Evolutionary conservation across 2,113 vertebrate genomes (phyloP).

Genomic region (Danio rerio): DNA sequence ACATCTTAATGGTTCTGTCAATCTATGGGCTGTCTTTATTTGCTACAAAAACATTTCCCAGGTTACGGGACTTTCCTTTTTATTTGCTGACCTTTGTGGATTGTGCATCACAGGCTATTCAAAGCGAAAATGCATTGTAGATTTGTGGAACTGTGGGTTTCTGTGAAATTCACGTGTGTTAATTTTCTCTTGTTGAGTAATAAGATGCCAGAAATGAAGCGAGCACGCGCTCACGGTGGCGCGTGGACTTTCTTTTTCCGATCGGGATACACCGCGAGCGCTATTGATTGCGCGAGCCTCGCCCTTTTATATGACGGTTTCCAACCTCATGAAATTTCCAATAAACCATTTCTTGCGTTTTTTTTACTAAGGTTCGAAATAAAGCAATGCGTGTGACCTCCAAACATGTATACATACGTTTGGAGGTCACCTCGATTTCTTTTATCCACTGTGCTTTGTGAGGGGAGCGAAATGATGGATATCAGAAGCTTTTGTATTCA

Average conservation of each 20-base stretch:
- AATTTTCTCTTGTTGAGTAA: constrained; percentile 29
- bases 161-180: constrained; percentile 50
- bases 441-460: constrained; percentile 53
- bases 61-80: constrained; percentile 53
- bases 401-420: constrained; percentile 53
- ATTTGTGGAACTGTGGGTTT: constrained; percentile 43
- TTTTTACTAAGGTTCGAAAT: constrained; percentile 57
- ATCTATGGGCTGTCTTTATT: background rate
- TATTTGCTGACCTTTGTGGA: constrained; percentile 39
- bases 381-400: constrained; percentile 57
- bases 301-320: constrained; percentile 57
- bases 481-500: background rate
- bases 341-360: background rate
- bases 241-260: constrained; percentile 13
- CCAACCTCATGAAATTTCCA: constrained; percentile 38
- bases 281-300: constrained; percentile 58
- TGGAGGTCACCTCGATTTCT: constrained; percentile 58
- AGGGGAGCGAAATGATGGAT: constrained; percentile 32
- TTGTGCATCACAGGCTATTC: constrained; percentile 20
- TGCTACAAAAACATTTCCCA: background rate
- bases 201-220: background rate
- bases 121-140: constrained; percentile 46
- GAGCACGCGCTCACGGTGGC: background rate
- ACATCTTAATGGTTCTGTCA: background rate
- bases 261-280: constrained; percentile 13